Evolutionary conservation across 92 coral and sea anemone species (phyloP).

Genomic region (Plumapathes pennacea): DNA sequence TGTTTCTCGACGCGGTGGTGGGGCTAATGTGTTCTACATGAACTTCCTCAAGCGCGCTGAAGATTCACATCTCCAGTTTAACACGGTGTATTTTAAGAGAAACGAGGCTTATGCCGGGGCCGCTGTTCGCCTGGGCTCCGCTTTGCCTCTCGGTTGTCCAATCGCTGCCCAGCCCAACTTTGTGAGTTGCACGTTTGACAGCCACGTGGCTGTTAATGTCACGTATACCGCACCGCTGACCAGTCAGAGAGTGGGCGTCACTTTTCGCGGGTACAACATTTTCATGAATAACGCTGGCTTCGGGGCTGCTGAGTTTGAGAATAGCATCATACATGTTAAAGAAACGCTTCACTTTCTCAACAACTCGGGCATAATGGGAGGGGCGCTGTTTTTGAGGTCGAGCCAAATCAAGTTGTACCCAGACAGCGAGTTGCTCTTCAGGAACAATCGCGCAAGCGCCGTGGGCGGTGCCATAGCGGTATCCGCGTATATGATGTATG

Average conservation of each 20-base stretch:
- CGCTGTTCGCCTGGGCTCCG: conserved; percentile 65
- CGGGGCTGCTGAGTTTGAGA: conserved; percentile 69
- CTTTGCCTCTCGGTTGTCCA: conserved; percentile 66
- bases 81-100: conserved; percentile 19
- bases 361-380: conserved; percentile 70
- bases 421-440: conserved; percentile 65
- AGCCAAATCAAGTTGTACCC: conserved; percentile 80
- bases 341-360: conserved; percentile 59
- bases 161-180: conserved; percentile 59
- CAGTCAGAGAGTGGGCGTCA: conserved; percentile 58
- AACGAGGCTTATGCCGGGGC: conserved; percentile 67
- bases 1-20: conserved; percentile 70
- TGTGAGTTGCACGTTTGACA: conserved; percentile 58
- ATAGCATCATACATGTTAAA: conserved; percentile 53
- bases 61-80: conserved; percentile 50
- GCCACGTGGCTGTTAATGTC: conserved; percentile 36
- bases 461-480: conserved; percentile 82
- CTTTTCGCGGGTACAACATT: conserved; percentile 66
- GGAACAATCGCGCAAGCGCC: conserved; percentile 51
- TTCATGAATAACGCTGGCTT: conserved; percentile 63
- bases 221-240: conserved; percentile 75
- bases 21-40: conserved; percentile 59
- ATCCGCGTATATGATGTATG: conserved; percentile 49
- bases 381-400: conserved; percentile 62
- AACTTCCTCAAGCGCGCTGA: conserved; percentile 23